Evolutionary conservation across 2,113 vertebrate genomes (phyloP).

Genomic region (Gadus chalcogrammus): DNA sequence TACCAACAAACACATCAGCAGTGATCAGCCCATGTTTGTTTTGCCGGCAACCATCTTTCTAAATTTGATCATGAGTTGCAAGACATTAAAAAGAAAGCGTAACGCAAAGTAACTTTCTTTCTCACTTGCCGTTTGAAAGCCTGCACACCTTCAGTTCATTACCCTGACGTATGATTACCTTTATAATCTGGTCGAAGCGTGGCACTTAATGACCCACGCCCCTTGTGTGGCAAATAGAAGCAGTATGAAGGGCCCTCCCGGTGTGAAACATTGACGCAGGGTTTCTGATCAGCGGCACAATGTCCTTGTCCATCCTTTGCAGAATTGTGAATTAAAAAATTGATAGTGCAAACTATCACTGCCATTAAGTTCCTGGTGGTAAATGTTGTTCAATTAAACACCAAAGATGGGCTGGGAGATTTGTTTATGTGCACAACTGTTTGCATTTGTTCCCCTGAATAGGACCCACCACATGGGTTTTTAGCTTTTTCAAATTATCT

Average conservation of each 20-base stretch:
- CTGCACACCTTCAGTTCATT: constrained; percentile 35
- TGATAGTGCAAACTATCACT: too few relatives aligned
- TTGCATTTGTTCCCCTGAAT: too few relatives aligned
- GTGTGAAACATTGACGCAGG: background rate
- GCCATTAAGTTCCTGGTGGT: too few relatives aligned
- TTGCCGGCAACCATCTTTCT: constrained; percentile 16
- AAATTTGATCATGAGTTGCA: constrained; percentile 34
- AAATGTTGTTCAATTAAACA: too few relatives aligned
- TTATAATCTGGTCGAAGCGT: constrained; percentile 34
- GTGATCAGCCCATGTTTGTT: constrained; percentile 20
- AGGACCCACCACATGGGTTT: too few relatives aligned
- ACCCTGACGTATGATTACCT: constrained; percentile 37
- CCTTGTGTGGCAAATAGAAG: constrained; percentile 8
- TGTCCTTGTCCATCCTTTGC: background rate
- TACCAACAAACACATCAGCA: constrained; percentile 40
- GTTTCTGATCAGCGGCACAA: background rate
- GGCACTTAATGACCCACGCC: constrained; percentile 30
- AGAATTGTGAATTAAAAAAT: background rate
- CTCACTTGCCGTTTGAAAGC: constrained; percentile 11
- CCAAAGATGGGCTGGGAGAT: too few relatives aligned
- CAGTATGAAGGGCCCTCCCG: background rate
- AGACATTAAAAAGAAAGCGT: background rate
- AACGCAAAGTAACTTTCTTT: background rate
- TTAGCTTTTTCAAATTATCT: too few relatives aligned
- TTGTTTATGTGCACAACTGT: too few relatives aligned